phyloP scores from a whole-genome alignment of 2,888 invertebrate species.

The Coleophora flavipennella region DNA sequence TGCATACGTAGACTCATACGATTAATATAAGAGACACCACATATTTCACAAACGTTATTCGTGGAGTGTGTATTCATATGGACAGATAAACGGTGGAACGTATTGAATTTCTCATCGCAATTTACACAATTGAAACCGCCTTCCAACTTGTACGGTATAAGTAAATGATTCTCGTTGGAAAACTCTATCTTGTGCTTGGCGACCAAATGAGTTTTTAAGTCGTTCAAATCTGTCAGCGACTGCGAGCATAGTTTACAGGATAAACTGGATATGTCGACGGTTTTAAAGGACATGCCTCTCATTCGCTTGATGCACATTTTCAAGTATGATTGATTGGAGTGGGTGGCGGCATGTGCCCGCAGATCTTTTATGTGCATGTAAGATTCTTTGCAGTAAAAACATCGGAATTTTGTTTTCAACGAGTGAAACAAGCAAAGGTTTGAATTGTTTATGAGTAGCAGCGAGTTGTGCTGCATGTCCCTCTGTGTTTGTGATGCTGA shows the following conservation, averaged over 20 bases:
- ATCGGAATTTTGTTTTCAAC: constrained; percentile 31
- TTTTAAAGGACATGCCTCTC: constrained; percentile 27
- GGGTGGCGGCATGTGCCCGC: constrained; percentile 25
- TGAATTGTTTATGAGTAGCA: constrained; percentile 36
- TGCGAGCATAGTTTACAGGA: constrained; percentile 30
- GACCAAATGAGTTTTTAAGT: constrained; percentile 28
- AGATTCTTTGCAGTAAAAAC: constrained; percentile 29
- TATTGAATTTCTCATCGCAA: constrained; percentile 27
- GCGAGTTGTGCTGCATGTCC: constrained; percentile 26
- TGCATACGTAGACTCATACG: constrained; percentile 30
- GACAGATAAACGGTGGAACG: constrained; percentile 25
- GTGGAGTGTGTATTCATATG: constrained; percentile 39
- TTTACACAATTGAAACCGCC: constrained; percentile 26
- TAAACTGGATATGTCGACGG: constrained; percentile 37
- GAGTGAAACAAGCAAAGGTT: constrained; percentile 41
- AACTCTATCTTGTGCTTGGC: constrained; percentile 25
- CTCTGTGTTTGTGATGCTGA: constrained; percentile 11
- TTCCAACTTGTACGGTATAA: constrained; percentile 32
- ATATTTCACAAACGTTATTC: constrained; percentile 35
- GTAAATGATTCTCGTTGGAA: constrained; percentile 20
- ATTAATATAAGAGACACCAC: constrained; percentile 33
- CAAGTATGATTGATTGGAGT: constrained; percentile 21
- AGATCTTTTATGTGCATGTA: constrained; percentile 28
- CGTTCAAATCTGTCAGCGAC: constrained; percentile 18
- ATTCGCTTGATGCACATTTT: constrained; percentile 21